Evolutionary conservation across 2,888 invertebrate genomes (phyloP), one percentile per base, ranked within the genome.

Genomic region (Brenthis hecate): DNA sequence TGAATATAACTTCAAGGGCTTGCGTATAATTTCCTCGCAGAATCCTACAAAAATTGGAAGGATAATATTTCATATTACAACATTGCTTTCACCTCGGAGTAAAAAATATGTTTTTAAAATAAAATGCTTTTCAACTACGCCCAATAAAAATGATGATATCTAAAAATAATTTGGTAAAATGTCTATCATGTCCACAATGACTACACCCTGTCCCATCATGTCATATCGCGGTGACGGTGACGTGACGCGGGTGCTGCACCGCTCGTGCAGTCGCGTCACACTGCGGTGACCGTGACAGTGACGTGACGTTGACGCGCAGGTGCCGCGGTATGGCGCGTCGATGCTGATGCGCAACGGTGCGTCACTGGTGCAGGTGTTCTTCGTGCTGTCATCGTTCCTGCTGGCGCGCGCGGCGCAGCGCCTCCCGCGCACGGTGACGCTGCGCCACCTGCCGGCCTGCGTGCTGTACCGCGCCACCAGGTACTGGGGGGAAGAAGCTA

Each of bases 321-420:
- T 80, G 14, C 77, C 82, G 1, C 76, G 74, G 0, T 78, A 81
- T 51, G 81, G 85, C 0, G 36, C 77, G n/a, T 70, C 84, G 69
- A 84, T 85, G 81, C 43, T 85, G n/a, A 79, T 86, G 69, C 77
- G 84, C 72, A 89, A 89, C 77, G 88, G 88, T 19, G 82, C 88
- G 0, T 78, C 83, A 0, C 73, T 87, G 47, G 85, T 87, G 73
- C 87, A 88, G 75, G 71, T 79, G 16, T 89, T 88, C 76, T 75
- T 88, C 68, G 74, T 86, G 73, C 66, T 89, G 56, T 87, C 88
- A 66, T 85, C 78, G 74, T 89, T 89, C 76, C 79, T 89, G 65
- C 80, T 89, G 36, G 81, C 84, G 36, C 85, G 87, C 78, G 86
- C 83, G 73, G 70, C 87, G 73, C 81, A 88, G 70, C 75, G 84